Evolutionary conservation across 2,888 invertebrate genomes (phyloP).

Genomic region (Aphidius colemani): DNA sequence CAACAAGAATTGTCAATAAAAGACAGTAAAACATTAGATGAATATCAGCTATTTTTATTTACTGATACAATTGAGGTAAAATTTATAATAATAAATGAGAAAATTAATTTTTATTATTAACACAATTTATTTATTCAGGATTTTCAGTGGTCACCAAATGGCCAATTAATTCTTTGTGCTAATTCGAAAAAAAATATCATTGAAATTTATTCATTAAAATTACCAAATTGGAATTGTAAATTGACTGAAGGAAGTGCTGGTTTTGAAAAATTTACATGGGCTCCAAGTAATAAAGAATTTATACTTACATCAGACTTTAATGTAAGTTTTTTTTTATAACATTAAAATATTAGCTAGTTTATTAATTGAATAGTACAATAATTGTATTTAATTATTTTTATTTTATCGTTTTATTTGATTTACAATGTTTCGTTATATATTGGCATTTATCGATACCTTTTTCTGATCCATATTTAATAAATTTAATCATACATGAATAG

Average conservation of each 20-base stretch:
- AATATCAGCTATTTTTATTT: slow-evolving; percentile 43
- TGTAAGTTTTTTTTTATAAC: slow-evolving; percentile 44
- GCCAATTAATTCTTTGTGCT: slow-evolving; percentile 53
- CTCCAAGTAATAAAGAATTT: slow-evolving; percentile 62
- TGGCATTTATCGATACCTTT: too few species aligned
- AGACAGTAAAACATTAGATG: slow-evolving; percentile 39
- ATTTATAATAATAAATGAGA: slow-evolving; percentile 8
- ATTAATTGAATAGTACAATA: too few species aligned
- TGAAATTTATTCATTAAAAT: slow-evolving; percentile 62
- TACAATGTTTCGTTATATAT: too few species aligned
- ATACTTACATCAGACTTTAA: slow-evolving; percentile 63
- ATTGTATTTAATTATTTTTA: too few species aligned
- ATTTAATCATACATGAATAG: too few species aligned
- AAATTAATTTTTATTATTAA: slow-evolving; percentile 7
- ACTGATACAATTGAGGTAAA: slow-evolving; percentile 54
- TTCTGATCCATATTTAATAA: too few species aligned
- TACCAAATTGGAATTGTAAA: slow-evolving; percentile 64
- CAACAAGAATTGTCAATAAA: slow-evolving; percentile 48
- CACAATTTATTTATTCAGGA: slow-evolving; percentile 38
- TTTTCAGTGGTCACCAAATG: slow-evolving; percentile 57
- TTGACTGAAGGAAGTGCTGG: slow-evolving; percentile 64
- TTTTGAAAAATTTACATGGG: slow-evolving; percentile 61
- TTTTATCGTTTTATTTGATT: too few species aligned
- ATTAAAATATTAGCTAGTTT: background rate
- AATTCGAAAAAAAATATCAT: slow-evolving; percentile 49